Evolutionary conservation across 2,888 invertebrate genomes (phyloP).

Genomic region (Macrosoma leucophasiata): DNA sequence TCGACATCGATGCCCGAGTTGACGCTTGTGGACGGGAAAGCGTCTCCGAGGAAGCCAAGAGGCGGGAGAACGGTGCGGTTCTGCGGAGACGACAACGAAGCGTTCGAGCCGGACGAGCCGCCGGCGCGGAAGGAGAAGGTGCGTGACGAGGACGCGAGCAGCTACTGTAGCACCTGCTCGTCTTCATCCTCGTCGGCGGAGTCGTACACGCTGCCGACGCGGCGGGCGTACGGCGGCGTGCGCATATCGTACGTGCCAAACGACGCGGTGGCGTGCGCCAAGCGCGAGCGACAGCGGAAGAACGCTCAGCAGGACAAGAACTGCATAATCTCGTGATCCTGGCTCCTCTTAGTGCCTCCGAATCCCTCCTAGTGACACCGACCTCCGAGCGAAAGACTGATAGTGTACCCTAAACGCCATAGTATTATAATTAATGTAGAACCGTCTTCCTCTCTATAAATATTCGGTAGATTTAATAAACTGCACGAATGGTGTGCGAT

Average conservation of each 20-base stretch:
- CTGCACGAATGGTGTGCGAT: constrained; percentile 21
- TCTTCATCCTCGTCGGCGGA: constrained; percentile 92
- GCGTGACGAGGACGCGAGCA: constrained; percentile 80
- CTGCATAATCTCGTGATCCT: constrained; percentile 89
- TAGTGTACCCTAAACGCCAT: constrained; percentile 57
- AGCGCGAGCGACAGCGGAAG: constrained; percentile 78
- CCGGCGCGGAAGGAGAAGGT: constrained; percentile 46
- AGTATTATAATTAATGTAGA: constrained; percentile 45
- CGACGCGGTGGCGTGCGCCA: constrained; percentile 89
- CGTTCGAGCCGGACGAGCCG: constrained; percentile 64
- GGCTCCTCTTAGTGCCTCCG: constrained; percentile 41
- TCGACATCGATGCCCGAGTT: constrained; percentile 68
- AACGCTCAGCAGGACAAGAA: constrained; percentile 84
- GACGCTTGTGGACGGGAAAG: constrained; percentile 65
- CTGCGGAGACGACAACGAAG: constrained; percentile 65
- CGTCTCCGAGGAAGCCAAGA: constrained; percentile 43
- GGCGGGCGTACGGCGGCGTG: constrained; percentile 90
- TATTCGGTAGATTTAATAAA: constrained; percentile 22
- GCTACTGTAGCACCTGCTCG: constrained; percentile 92
- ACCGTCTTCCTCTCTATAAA: constrained; percentile 38
- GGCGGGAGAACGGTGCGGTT: constrained; percentile 64
- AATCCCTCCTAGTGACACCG: constrained; percentile 51
- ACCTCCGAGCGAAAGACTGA: constrained; percentile 73
- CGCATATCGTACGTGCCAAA: constrained; percentile 95
- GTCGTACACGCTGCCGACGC: constrained; percentile 89